These are phyloP conservation scores for Microtus richardsoni DNA, from an alignment of 2,113 vertebrate species.

Conservation along the genomic window DNA sequence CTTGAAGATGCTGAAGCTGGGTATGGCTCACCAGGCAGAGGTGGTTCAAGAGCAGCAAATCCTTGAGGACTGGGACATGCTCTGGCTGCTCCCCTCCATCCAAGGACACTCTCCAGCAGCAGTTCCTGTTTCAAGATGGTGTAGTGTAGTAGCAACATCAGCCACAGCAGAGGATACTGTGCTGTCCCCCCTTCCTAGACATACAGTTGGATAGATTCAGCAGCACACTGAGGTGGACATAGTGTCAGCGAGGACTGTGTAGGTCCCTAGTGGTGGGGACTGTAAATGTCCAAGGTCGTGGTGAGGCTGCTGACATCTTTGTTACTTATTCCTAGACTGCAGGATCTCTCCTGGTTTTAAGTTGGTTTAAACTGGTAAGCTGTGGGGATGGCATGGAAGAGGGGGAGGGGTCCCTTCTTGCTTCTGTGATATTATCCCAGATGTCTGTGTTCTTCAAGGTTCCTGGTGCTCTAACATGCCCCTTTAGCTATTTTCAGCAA, in stretches of 20 bases:
- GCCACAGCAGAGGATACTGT: too few species aligned
- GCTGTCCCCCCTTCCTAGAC: not conserved
- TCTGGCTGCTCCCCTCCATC: not conserved
- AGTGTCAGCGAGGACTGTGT: not conserved
- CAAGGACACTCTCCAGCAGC: not conserved
- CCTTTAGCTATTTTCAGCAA: not conserved
- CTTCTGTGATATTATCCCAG: not conserved
- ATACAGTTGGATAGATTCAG: not conserved
- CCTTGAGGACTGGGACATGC: not conserved
- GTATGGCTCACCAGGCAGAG: not conserved
- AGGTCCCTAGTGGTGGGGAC: not conserved
- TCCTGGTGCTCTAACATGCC: not conserved
- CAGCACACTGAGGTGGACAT: not conserved
- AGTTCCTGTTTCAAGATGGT: not conserved
- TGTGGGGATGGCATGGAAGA: not conserved
- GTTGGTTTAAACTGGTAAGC: not conserved
- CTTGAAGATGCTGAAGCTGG: not conserved
- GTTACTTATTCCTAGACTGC: not conserved
- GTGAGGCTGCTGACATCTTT: not conserved
- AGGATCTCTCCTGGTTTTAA: not conserved
- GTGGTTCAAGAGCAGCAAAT: not conserved
- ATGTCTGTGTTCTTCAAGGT: not conserved
- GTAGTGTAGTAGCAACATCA: not conserved
- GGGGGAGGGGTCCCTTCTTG: not conserved
- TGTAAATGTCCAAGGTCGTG: not conserved